Evolutionary conservation across 2,797 vertebrate species (phyloP).

Genomic region (Parotocinclus haroldoi): DNA sequence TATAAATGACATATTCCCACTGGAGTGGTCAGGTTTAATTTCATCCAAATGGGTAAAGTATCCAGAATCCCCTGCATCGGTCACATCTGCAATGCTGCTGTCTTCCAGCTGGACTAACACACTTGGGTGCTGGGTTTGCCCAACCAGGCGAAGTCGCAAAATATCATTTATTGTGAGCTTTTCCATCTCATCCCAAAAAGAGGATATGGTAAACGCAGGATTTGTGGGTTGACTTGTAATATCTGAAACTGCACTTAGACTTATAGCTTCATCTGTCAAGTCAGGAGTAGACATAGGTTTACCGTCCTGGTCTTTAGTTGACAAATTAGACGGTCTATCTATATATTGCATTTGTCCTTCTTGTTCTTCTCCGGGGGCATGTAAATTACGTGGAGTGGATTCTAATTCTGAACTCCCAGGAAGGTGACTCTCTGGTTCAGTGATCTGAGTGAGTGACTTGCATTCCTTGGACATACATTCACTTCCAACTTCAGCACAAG

Average conservation of each 20-base stretch:
- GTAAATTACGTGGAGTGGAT: not conserved
- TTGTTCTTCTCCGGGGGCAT: not conserved
- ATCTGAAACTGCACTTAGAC: constrained; percentile 24
- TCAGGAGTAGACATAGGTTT: constrained; percentile 9
- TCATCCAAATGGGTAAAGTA: constrained; percentile 57
- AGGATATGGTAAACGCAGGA: constrained; percentile 70
- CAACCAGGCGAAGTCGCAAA: constrained; percentile 57
- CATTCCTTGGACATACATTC: no score
- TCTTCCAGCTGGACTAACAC: constrained; percentile 53
- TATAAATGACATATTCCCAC: constrained; percentile 35
- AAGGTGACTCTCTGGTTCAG: not conserved
- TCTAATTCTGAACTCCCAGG: constrained; percentile 1
- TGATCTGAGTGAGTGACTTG: not conserved
- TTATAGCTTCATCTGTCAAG: constrained; percentile 8
- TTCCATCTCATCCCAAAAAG: constrained; percentile 80
- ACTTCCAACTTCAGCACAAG: not conserved
- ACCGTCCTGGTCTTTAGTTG: constrained; percentile 9
- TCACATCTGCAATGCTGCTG: constrained; percentile 39
- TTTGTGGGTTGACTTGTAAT: constrained; percentile 27
- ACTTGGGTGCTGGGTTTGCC: constrained; percentile 36
- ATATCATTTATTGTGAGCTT: constrained; percentile 79
- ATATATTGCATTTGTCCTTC: constrained; percentile 1
- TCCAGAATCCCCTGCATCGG: constrained; percentile 55
- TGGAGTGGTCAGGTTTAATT: constrained; percentile 37
- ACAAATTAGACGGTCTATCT: not conserved